Evolutionary conservation across 2,797 vertebrate species (phyloP).

Genomic region (Galagoides demidoff): DNA sequence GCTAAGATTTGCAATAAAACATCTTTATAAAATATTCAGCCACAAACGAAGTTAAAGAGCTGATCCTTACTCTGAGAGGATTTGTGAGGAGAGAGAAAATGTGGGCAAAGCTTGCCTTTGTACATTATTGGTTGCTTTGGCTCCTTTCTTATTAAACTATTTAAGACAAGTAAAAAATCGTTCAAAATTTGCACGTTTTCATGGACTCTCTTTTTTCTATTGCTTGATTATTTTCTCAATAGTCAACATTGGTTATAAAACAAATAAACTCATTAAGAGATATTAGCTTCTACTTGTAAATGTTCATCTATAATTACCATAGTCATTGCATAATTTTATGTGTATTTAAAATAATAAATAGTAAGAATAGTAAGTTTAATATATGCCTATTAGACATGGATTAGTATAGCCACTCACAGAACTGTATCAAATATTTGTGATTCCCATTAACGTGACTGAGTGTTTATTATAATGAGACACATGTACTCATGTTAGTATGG

Average conservation of each 20-base stretch:
- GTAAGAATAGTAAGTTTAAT: slow-evolving; percentile 20
- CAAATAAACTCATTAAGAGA: slow-evolving; percentile 12
- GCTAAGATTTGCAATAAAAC: background rate
- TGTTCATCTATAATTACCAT: background rate
- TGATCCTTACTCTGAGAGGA: background rate
- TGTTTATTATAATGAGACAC: background rate
- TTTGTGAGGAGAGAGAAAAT: background rate
- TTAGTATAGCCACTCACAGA: background rate
- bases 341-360: slow-evolving; percentile 37
- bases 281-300: slow-evolving; percentile 7
- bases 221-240: background rate
- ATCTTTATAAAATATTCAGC: background rate
- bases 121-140: background rate
- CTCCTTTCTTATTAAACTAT: background rate
- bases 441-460: slow-evolving; percentile 25
- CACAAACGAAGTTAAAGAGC: background rate
- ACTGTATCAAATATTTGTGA: slow-evolving; percentile 34
- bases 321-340: slow-evolving; percentile 10
- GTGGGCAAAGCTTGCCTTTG: background rate
- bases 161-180: background rate
- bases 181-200: background rate
- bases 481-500: background rate
- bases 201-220: background rate
- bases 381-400: background rate
- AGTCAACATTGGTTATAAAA: background rate